Evolutionary conservation across 2,797 vertebrate genomes (phyloP), one percentile per base, ranked within the genome.

Genomic region (Mionectes olivaceus): DNA sequence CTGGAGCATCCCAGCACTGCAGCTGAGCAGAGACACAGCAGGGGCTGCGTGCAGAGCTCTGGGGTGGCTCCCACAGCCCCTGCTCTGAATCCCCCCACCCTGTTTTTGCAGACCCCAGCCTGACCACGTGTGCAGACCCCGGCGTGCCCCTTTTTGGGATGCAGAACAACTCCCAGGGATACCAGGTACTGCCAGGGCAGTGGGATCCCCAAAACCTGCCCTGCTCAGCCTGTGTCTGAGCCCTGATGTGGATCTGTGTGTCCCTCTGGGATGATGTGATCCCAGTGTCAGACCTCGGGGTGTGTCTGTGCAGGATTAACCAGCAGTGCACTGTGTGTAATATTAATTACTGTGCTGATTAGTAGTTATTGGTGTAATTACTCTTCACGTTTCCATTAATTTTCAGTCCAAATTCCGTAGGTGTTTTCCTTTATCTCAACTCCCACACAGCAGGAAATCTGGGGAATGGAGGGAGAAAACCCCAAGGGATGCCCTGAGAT

Each of bases 81-180:
- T 53, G 41, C 88, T 3, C 1, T 52, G 5, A 14, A 2, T 12
- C 14, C 30, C 1, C 47, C 4, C 1, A 4, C n/a, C 70, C 35
- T 47, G 16, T 43, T 59, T 35, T 43, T 27, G 4, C 28, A 99
- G 99, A 99, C 97, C 99, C 99, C 21, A 99, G 98, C 56, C 99
- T 99, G 96, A 99, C 99, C 4, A 99, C 97, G 8, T 99, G 99
- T 44, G 97, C 97, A 0, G 99, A 99, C 94, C 99, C 99, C 2
- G 99, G 99, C 6, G 93, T 96, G 59, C 99, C 99, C 2, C 97
- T 99, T 61, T 99, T 99, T 61, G 99, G 99, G 96, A 98, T 98
- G 92, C 99, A 99, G 97, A 99, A 99, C 98, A 99, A 98, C 96
- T 99, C 99, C 94, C 99, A 99, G 97, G 99, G 99, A 90, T 99